Evolutionary conservation across 2,797 vertebrate species (phyloP).

Genomic region (Gadopsis bispinosus): DNA sequence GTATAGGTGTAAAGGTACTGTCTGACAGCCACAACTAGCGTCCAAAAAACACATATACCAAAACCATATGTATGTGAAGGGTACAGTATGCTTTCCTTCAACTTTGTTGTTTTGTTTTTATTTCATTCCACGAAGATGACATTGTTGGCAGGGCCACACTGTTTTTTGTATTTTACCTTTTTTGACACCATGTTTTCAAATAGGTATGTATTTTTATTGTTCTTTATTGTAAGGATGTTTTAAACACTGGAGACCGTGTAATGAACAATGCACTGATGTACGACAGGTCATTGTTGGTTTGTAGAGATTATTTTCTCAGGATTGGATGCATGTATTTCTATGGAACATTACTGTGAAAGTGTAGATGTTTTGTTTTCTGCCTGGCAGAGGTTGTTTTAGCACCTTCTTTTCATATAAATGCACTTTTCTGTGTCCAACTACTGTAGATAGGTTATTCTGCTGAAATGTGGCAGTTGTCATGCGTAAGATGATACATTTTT

Average conservation of each 20-base stretch:
- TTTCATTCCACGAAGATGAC: conserved; percentile 51
- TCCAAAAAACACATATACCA: conserved; percentile 73
- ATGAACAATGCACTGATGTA: conserved; percentile 61
- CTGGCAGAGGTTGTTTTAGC: conserved; percentile 50
- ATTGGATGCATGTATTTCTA: conserved; percentile 66
- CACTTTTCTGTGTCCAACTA: conserved; percentile 74
- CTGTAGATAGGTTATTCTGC: conserved; percentile 50
- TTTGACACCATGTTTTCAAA: conserved; percentile 47
- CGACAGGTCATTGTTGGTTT: conserved; percentile 61
- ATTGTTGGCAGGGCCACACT: conserved; percentile 76
- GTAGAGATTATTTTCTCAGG: conserved; percentile 83
- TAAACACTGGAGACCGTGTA: conserved; percentile 69
- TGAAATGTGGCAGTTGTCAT: conserved; percentile 37
- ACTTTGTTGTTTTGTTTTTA: conserved; percentile 54
- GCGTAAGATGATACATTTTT: conserved; percentile 24
- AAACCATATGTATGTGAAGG: conserved; percentile 57
- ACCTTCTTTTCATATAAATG: conserved; percentile 62
- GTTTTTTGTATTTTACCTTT: conserved; percentile 52
- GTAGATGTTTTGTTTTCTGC: conserved; percentile 56
- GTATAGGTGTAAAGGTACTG: conserved; percentile 28
- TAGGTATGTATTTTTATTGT: conserved; percentile 49
- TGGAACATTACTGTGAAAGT: conserved; percentile 77
- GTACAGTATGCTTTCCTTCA: conserved; percentile 40
- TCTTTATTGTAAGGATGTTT: conserved; percentile 64
- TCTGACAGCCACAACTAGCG: conserved; percentile 41